Evolutionary conservation across 1,140 invertebrate species (phyloP).

Genomic region (Drosophila sechellia): DNA sequence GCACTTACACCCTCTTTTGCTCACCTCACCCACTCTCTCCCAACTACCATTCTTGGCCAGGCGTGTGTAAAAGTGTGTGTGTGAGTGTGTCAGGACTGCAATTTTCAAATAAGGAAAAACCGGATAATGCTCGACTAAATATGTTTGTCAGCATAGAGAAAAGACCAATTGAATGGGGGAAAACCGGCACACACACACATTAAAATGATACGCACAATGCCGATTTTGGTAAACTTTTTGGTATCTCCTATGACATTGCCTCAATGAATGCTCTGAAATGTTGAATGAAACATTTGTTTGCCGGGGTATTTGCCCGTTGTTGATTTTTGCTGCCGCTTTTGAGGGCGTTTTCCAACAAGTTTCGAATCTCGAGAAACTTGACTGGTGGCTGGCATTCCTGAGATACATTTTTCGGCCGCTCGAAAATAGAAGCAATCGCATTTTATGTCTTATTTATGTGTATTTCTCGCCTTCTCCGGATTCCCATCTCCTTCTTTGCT

Average conservation of each 20-base stretch:
- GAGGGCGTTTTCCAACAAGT: conserved; percentile 33
- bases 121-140: conserved; percentile 78
- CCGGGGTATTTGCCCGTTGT: conserved; percentile 21
- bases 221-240: conserved; percentile 52
- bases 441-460: conserved; percentile 79
- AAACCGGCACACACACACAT: conserved; percentile 30
- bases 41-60: conserved; percentile 7
- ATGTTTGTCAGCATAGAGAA: conserved; percentile 56
- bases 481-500: conserved; percentile 23
- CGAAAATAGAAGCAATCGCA: conserved; percentile 76
- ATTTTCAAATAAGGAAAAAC: conserved; percentile 78
- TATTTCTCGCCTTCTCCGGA: conserved; percentile 42
- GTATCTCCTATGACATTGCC: conserved; percentile 15
- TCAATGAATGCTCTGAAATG: conserved; percentile 63
- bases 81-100: conserved; percentile 70
- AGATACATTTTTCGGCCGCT: conserved; percentile 54
- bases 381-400: conserved; percentile 53
- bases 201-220: conserved; percentile 23
- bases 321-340: conserved; percentile 27
- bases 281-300: conserved; percentile 64
- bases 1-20: conserved; percentile 42
- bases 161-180: conserved; percentile 48
- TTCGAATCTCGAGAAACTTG: conserved; percentile 14
- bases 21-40: conserved; percentile 43
- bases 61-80: conserved; percentile 3